Conservation (phyloP, 2,888 invertebrate species). For the Lysandra coridon region DNA sequence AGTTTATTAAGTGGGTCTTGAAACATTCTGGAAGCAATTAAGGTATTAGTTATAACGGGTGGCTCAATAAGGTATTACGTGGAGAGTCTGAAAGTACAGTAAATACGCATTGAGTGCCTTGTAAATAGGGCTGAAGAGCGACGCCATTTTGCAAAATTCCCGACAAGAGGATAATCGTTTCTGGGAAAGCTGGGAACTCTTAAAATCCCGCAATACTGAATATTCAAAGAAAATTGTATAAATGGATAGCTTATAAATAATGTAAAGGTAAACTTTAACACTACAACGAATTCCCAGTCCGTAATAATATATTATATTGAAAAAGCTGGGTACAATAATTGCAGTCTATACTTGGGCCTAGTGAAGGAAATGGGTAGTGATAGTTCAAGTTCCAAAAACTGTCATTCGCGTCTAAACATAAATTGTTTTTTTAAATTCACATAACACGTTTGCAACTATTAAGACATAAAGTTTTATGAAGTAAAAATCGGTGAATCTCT, state of each 20-base stretch:
- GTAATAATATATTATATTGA: too few relatives aligned
- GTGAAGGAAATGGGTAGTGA: too few relatives aligned
- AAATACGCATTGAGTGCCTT: constrained; percentile 45
- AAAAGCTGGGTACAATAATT: too few relatives aligned
- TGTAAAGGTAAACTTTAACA: not conserved
- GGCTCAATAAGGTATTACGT: constrained; percentile 37
- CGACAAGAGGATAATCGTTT: constrained; percentile 47
- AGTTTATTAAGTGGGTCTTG: not conserved
- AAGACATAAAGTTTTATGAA: not conserved
- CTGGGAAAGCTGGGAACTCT: constrained; percentile 42
- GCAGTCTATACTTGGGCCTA: too few relatives aligned
- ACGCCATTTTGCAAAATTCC: constrained; percentile 45
- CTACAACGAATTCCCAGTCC: too few relatives aligned
- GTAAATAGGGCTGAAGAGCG: constrained; percentile 41
- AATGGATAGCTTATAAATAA: constrained; percentile 33
- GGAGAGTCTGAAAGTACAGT: constrained; percentile 44
- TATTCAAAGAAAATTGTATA: constrained; percentile 40
- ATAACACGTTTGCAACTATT: not conserved
- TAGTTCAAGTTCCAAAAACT: too few relatives aligned
- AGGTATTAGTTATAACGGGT: constrained; percentile 33
- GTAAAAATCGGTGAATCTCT: not conserved
- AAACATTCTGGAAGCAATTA: constrained; percentile 17
- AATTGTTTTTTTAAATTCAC: too few relatives aligned
- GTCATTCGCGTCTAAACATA: too few relatives aligned
- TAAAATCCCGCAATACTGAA: constrained; percentile 42